phyloP scores from a whole-genome alignment of 2,113 vertebrate species.

The Lutjanus erythropterus region DNA sequence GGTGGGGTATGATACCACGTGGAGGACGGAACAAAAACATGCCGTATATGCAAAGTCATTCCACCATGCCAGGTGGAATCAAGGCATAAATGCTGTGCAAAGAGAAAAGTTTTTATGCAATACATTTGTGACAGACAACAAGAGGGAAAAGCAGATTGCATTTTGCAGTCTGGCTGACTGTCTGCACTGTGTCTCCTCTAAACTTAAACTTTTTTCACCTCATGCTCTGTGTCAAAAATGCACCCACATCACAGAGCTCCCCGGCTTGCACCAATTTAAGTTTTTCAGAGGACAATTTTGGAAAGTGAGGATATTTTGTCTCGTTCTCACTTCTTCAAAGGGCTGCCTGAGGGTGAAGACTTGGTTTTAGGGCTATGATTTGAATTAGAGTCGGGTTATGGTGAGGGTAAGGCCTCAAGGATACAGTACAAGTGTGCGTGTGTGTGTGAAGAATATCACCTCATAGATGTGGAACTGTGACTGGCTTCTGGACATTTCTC shows the following conservation, averaged over 20 bases:
- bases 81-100: neutral
- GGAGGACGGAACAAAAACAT: too few species aligned
- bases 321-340: neutral
- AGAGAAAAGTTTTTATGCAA: neutral
- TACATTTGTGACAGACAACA: too few species aligned
- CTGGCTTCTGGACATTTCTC: constrained; percentile 94
- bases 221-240: neutral
- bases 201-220: neutral
- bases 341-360: neutral
- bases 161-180: too few species aligned
- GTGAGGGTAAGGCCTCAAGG: neutral
- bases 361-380: neutral
- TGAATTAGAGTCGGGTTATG: constrained; percentile 5
- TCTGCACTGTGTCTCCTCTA: too few species aligned
- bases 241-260: neutral
- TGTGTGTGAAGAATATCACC: constrained; percentile 78
- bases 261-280: neutral
- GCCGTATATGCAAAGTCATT: too few species aligned
- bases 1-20: too few species aligned
- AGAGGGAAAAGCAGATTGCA: too few species aligned
- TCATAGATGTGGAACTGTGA: constrained; percentile 97
- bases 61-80: too few species aligned
- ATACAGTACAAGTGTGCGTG: constrained; percentile 14
- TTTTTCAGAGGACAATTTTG: neutral
- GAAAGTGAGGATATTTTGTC: neutral